phyloP scores from a whole-genome alignment of 2,888 invertebrate species.

The Odiellus spinosus region DNA sequence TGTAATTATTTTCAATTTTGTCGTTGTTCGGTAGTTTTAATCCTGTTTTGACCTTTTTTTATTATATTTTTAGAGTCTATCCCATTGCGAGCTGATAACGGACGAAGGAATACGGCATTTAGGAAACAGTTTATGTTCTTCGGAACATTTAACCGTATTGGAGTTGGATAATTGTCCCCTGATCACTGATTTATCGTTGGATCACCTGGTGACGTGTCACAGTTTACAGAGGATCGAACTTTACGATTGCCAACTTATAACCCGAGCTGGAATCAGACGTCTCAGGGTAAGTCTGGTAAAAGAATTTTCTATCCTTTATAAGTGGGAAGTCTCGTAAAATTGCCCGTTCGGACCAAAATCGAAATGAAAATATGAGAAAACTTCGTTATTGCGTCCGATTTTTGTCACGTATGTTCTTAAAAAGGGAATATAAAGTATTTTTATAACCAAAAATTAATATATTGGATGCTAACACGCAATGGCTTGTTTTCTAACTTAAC shows the following conservation, averaged over 20 bases:
- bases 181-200: conserved; percentile 88
- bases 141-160: conserved; percentile 79
- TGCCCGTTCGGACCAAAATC: no score
- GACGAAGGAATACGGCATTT: conserved; percentile 94
- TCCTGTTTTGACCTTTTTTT: background rate
- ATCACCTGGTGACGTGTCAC: conserved; percentile 84
- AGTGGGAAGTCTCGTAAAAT: background rate
- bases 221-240: conserved; percentile 91
- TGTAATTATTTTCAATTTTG: conserved; percentile 41
- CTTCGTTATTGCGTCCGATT: no score
- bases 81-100: conserved; percentile 96
- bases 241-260: conserved; percentile 98
- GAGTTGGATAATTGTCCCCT: conserved; percentile 98
- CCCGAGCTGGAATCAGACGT: conserved; percentile 86
- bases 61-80: conserved; percentile 56
- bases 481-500: no score
- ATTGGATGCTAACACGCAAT: no score
- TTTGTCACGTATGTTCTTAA: no score
- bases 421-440: no score
- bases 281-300: conserved; percentile 59
- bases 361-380: no score
- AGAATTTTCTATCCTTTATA: conserved; percentile 4
- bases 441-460: no score
- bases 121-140: conserved; percentile 80
- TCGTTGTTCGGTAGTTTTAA: conserved; percentile 5